phyloP scores from a whole-genome alignment of 2,113 vertebrate species.

The Hepsetus odoe region DNA sequence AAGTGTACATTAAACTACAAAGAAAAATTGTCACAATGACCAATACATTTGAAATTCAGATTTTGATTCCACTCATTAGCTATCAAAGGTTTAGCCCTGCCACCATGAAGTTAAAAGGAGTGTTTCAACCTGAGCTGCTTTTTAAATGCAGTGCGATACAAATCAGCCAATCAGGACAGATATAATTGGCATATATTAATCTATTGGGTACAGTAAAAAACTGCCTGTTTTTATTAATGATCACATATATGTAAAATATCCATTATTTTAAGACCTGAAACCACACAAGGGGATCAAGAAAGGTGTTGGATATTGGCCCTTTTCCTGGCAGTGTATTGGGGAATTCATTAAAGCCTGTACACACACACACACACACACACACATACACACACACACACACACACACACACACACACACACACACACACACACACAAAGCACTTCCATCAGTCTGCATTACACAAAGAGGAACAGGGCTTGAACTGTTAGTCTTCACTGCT shows the following conservation, averaged over 20 bases:
- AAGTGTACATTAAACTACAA: no score
- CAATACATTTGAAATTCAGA: background rate
- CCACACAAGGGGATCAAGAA: background rate
- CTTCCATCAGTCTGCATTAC: background rate
- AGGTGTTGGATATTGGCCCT: no score
- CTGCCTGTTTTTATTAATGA: background rate
- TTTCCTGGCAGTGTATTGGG: background rate
- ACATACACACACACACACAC: constrained; percentile 17
- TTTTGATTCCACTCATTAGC: no score
- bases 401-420: constrained; percentile 11
- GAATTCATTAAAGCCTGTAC: no score
- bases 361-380: background rate
- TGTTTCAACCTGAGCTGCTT: no score
- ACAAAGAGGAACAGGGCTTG: background rate
- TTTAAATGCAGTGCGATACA: background rate
- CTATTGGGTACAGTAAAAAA: no score
- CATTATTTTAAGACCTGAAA: no score
- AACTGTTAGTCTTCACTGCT: constrained; percentile 50
- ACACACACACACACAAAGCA: no score
- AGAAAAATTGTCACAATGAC: background rate
- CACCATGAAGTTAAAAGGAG: no score
- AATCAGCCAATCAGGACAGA: background rate
- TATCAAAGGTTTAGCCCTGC: no score
- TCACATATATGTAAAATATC: background rate
- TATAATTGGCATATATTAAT: background rate